Evolutionary conservation across 1,140 invertebrate genomes (phyloP).

Genomic region (Thaumetopoea pityocampa): DNA sequence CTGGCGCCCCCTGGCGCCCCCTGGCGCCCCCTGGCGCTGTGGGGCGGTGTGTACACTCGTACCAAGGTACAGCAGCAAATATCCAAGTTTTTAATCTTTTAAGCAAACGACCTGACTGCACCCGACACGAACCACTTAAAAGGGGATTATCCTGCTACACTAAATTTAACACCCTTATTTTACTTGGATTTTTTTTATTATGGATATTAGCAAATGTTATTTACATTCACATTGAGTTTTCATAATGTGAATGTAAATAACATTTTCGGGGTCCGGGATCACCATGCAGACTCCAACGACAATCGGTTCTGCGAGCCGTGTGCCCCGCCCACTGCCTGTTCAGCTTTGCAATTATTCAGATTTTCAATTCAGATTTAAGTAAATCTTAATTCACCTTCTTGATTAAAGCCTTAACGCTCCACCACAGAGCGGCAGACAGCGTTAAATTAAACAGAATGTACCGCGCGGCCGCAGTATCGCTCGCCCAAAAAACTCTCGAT

Average conservation of each 20-base stretch:
- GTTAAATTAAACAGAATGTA: constrained; percentile 1
- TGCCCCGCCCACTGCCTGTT: too few relatives aligned
- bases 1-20: too few relatives aligned
- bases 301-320: too few relatives aligned
- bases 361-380: too few relatives aligned
- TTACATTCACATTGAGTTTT: too few relatives aligned
- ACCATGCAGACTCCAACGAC: too few relatives aligned
- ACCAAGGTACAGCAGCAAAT: too few relatives aligned
- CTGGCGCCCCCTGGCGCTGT: constrained; percentile 5
- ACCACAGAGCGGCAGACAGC: constrained; percentile 1
- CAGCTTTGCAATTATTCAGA: too few relatives aligned
- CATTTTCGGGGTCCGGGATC: too few relatives aligned
- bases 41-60: constrained; percentile 26
- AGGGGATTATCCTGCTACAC: constrained; percentile 35
- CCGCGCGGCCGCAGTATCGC: constrained; percentile 8
- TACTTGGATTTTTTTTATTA: constrained; percentile 5
- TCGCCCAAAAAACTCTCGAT: constrained; percentile 38
- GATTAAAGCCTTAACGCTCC: background rate
- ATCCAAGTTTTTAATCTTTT: constrained; percentile 43
- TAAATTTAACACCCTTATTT: constrained; percentile 32
- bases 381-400: too few relatives aligned
- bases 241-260: too few relatives aligned
- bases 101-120: constrained; percentile 22
- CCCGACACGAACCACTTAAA: constrained; percentile 21
- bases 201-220: background rate